phyloP scores from a whole-genome alignment of 1,140 invertebrate species.

The Hormaphis cornu region DNA sequence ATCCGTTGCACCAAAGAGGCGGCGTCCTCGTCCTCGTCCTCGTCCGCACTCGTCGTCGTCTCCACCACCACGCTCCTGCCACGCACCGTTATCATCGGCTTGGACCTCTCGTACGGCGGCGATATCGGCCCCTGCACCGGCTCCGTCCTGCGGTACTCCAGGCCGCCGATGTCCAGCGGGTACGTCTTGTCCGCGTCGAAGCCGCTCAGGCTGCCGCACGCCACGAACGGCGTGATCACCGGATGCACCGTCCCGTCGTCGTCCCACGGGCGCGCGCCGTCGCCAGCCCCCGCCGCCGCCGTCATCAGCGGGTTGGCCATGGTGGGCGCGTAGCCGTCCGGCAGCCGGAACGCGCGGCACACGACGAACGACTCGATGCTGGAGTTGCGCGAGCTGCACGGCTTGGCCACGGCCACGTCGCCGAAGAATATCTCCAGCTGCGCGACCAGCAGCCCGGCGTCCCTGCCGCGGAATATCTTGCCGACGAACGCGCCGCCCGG shows the following conservation, averaged over 20 bases:
- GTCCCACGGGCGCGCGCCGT: constrained; percentile 57
- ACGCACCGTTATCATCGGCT: constrained; percentile 44
- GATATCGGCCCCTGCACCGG: constrained; percentile 57
- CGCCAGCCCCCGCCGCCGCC: constrained; percentile 90
- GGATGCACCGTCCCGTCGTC: constrained; percentile 62
- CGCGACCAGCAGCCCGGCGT: background rate
- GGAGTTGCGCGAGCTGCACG: constrained; percentile 68
- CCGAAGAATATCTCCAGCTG: constrained; percentile 40
- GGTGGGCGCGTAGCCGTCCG: constrained; percentile 71
- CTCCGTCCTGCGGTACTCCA: constrained; percentile 50
- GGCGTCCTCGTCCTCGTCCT: too few species aligned
- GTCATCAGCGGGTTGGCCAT: constrained; percentile 81
- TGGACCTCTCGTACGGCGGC: constrained; percentile 56
- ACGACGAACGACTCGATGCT: constrained; percentile 84
- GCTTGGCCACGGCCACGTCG: constrained; percentile 75
- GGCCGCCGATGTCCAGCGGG: constrained; percentile 50
- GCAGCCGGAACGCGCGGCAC: constrained; percentile 74
- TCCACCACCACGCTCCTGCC: constrained; percentile 42
- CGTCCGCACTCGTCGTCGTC: too few species aligned
- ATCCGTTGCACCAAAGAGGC: background rate
- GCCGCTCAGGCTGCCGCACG: constrained; percentile 83
- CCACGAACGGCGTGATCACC: constrained; percentile 81
- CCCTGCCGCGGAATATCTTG: constrained; percentile 75
- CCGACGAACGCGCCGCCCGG: constrained; percentile 84
- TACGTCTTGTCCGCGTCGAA: constrained; percentile 86